Evolutionary conservation across 2,797 vertebrate species (phyloP).

Genomic region (Melopsittacus undulatus): DNA sequence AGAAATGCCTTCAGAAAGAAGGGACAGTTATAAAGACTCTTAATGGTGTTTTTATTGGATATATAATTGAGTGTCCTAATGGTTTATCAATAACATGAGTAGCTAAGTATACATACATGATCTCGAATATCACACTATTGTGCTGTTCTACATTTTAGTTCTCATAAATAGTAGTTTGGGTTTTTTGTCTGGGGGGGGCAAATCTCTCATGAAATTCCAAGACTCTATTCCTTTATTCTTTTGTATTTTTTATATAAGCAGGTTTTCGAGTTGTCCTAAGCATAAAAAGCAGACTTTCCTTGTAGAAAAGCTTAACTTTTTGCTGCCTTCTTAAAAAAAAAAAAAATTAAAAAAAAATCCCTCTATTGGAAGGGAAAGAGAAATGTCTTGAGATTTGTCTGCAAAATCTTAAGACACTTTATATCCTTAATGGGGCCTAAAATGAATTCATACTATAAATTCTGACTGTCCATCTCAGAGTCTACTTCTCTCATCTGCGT

Average conservation of each 20-base stretch:
- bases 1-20: slow-evolving; percentile 81
- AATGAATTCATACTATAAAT: slow-evolving; percentile 42
- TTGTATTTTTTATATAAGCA: slow-evolving; percentile 77
- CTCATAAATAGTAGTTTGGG: slow-evolving; percentile 65
- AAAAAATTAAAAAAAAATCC: no score
- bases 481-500: slow-evolving; percentile 22
- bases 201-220: slow-evolving; percentile 66
- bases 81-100: slow-evolving; percentile 82
- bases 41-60: slow-evolving; percentile 81
- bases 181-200: slow-evolving; percentile 58
- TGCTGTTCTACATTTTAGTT: slow-evolving; percentile 75
- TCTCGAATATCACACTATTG: slow-evolving; percentile 67
- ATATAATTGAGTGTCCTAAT: slow-evolving; percentile 82
- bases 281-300: slow-evolving; percentile 68
- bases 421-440: slow-evolving; percentile 64
- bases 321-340: slow-evolving; percentile 71
- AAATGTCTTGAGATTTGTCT: slow-evolving; percentile 63
- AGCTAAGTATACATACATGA: slow-evolving; percentile 70
- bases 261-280: slow-evolving; percentile 75
- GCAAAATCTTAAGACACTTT: slow-evolving; percentile 59
- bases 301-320: slow-evolving; percentile 73
- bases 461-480: slow-evolving; percentile 25
- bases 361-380: slow-evolving; percentile 64
- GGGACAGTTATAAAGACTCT: slow-evolving; percentile 80
- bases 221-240: slow-evolving; percentile 73